phyloP scores from a whole-genome alignment of 2,888 invertebrate species.

The Drosophila kambysellisi region DNA sequence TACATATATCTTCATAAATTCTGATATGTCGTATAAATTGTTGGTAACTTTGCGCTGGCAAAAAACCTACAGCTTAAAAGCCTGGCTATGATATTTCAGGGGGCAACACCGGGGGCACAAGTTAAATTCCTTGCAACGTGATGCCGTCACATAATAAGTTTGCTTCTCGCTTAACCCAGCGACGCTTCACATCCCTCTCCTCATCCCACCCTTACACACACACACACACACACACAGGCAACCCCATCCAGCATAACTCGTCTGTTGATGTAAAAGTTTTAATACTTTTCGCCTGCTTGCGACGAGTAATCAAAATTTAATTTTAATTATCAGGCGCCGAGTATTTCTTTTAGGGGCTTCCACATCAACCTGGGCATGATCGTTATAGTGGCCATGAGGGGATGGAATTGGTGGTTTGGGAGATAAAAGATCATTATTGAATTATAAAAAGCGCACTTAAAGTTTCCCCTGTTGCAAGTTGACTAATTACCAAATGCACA shows the following conservation, averaged over 20 bases:
- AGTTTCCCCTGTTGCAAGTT: background rate
- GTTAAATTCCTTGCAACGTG: slow-evolving; percentile 1
- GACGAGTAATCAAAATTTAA: slow-evolving; percentile 68
- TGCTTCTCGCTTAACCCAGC: background rate
- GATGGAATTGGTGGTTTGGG: background rate
- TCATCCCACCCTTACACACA: no score
- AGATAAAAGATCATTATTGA: background rate
- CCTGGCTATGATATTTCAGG: background rate
- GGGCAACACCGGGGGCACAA: background rate
- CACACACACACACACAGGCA: background rate
- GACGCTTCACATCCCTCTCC: background rate
- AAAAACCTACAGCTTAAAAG: background rate
- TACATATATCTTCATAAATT: background rate
- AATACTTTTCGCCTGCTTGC: slow-evolving; percentile 10
- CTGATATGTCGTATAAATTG: background rate
- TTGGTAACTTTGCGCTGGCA: background rate
- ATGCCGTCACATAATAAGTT: background rate
- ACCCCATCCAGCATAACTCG: slow-evolving; percentile 7
- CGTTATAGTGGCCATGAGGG: background rate
- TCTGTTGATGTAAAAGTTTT: slow-evolving; percentile 7
- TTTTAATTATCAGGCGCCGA: slow-evolving; percentile 50
- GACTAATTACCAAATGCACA: background rate
- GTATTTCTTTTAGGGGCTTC: background rate
- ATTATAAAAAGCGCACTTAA: background rate
- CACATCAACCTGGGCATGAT: background rate